A percentile compares a stretch with the other conserved stretches of the same genome.
Conservation (phyloP, 2,113 vertebrate species). For the Procapra przewalskii region DNA sequence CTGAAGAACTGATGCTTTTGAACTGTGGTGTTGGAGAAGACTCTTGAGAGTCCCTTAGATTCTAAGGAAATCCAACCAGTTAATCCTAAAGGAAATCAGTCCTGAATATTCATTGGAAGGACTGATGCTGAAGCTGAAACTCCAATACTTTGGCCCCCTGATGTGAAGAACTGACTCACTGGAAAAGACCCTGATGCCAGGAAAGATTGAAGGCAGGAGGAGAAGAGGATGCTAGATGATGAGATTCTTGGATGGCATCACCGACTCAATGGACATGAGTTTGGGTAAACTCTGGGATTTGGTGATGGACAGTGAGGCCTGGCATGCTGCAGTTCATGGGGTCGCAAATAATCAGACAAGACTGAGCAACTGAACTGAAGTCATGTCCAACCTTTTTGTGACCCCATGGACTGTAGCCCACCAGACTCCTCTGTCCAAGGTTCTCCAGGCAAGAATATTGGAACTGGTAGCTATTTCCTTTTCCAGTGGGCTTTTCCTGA, state of each 20-base stretch:
- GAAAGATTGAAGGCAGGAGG: background rate
- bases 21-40: background rate
- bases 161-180: background rate
- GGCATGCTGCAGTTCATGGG: fast-evolving
- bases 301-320: background rate
- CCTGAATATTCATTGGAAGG: background rate
- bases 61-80: background rate
- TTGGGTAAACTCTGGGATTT: background rate
- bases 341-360: background rate
- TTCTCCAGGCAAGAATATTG: background rate
- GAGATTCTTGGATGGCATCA: background rate
- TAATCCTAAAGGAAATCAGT: background rate
- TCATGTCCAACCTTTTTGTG: background rate
- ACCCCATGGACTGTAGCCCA: background rate
- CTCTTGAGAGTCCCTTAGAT: background rate
- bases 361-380: background rate
- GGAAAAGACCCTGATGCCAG: background rate
- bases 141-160: background rate
- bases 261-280: background rate
- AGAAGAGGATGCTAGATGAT: background rate
- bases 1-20: background rate
- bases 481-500: background rate
- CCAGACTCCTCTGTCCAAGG: background rate
- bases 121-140: background rate
- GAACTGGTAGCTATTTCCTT: background rate